Evolutionary conservation across 2,113 vertebrate species (phyloP), one percentile per base, ranked within the genome.

Genomic region (Castor canadensis): DNA sequence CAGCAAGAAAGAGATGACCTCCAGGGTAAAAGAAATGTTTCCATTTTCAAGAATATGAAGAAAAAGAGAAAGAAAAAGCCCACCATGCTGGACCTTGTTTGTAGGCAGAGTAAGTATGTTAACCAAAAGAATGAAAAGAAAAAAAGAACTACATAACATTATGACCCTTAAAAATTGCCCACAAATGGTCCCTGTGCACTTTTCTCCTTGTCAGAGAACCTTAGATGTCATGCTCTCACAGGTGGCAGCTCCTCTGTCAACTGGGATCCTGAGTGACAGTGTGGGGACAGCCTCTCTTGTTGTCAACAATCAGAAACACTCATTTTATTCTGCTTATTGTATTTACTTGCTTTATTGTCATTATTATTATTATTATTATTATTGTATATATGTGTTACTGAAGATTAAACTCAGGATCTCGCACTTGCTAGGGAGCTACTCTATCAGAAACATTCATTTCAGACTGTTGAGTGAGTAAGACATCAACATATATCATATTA

Each of bases 111-210:
- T n/a, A 24, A 90, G 3, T n/a, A 69, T 40, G 67, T 84, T 71
- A 91, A 58, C 49, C 72, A 62, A 90, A 87, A 58, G 28, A 62
- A 15, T 30, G 35, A 81, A 17, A 81, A 49, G 87, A 26, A 81
- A 17, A 81, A 49, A 90, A 26, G 30, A 54, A 0, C 13, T 15
- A 15, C 9, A 4, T 20, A 40, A 5, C 26, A 4, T 56, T 32
- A 40, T 19, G 1, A 83, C 26, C 9, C 47, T 89, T 58, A 71
- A 58, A 38, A 45, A 32, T 12, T 22, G 20, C 40, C 26, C 1
- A 1, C 1, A 0, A 32, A 5, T 75, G 19, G 9, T 86, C 19
- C 64, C 64, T 72, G 4, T 0, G 1, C 1, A 24, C 6, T 13
- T 71, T 38, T 67, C 8, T n/a, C 40, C 6, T 67, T 26, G 47